Conservation (phyloP, 2,113 vertebrate genomes). For the Myrmecophaga tridactyla region DNA sequence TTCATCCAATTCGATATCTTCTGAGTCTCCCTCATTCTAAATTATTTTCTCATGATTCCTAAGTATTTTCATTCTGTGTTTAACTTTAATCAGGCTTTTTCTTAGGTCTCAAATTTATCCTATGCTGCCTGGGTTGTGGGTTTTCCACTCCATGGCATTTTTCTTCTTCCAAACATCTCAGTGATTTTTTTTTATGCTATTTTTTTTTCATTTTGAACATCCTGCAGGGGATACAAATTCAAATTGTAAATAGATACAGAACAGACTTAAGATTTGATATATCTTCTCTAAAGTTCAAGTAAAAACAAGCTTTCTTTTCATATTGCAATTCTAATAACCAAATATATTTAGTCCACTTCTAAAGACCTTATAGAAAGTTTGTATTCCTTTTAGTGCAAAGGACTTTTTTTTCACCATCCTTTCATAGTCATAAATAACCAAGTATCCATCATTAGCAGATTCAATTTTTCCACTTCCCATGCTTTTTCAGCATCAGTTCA, state of each 20-base stretch:
- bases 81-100: not conserved
- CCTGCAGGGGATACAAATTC: not conserved
- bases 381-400: not conserved
- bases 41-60: not conserved
- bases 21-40: not conserved
- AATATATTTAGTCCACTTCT: not conserved
- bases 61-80: not conserved
- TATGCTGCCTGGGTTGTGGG: not conserved
- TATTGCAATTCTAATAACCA: not conserved
- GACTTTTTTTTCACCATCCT: not conserved
- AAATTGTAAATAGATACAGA: constrained; percentile 15
- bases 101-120: not conserved
- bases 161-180: not conserved
- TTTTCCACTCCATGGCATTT: not conserved
- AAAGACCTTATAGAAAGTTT: not conserved
- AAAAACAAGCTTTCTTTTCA: not conserved
- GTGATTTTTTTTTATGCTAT: not conserved
- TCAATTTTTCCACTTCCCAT: not conserved
- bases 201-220: not conserved
- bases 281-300: not conserved
- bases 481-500: not conserved
- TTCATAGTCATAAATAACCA: not conserved
- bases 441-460: not conserved
- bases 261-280: not conserved
- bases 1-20: not conserved